Conservation (phyloP, 2,888 invertebrate genomes). For the Allygus modestus region DNA sequence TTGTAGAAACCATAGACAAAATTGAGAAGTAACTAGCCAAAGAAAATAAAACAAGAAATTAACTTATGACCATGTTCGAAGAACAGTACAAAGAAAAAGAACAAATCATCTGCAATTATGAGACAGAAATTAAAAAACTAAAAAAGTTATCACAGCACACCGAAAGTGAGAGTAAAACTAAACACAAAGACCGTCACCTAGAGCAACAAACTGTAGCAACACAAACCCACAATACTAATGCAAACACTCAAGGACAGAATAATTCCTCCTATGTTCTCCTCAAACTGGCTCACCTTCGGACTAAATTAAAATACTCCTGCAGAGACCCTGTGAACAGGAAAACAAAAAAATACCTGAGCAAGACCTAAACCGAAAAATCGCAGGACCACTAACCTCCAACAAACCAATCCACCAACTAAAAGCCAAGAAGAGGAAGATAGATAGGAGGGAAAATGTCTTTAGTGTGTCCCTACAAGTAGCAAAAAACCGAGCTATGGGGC, state of each 20-base stretch:
- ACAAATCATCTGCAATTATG: background rate
- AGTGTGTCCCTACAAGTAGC: no score
- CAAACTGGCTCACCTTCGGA: slow-evolving; percentile 5
- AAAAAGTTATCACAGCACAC: background rate
- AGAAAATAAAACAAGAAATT: slow-evolving; percentile 12
- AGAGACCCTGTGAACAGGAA: slow-evolving; percentile 13
- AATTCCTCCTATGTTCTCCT: background rate
- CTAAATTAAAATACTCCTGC: background rate
- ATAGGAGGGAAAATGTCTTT: no score
- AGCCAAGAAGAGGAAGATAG: no score
- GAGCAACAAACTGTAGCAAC: background rate
- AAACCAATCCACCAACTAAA: no score
- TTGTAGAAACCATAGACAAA: slow-evolving; percentile 6
- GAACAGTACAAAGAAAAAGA: background rate
- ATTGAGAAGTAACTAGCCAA: slow-evolving; percentile 35
- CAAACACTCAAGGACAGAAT: background rate
- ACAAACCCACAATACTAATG: slow-evolving; percentile 30
- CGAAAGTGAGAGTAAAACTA: background rate
- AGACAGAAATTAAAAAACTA: slow-evolving; percentile 17
- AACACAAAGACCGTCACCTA: background rate
- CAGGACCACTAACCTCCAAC: no score
- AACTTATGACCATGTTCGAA: slow-evolving; percentile 15
- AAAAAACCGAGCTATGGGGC: no score
- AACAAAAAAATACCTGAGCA: no score
- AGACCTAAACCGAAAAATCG: no score